Evolutionary conservation across 2,113 vertebrate species (phyloP).

Genomic region (Colistium nudipinnis): DNA sequence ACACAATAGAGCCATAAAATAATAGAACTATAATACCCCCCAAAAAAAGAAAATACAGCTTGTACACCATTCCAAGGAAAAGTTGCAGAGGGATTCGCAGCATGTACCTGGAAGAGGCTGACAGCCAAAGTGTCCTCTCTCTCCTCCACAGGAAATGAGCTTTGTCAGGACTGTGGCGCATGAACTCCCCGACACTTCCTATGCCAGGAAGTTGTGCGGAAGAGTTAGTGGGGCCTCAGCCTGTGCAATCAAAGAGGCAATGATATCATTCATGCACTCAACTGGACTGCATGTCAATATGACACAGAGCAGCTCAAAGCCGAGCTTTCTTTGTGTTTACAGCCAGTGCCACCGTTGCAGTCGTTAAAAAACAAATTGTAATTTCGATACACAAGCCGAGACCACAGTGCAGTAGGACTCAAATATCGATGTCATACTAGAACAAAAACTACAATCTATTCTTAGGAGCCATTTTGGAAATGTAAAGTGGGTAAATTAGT

Average conservation of each 20-base stretch:
- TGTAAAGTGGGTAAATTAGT: too few species aligned
- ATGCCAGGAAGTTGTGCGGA: conserved; percentile 56
- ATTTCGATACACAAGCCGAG: conserved; percentile 5
- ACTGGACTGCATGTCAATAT: conserved; percentile 53
- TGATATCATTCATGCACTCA: conserved; percentile 60
- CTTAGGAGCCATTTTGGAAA: too few species aligned
- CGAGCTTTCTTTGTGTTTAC: conserved; percentile 27
- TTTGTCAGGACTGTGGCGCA: conserved; percentile 50
- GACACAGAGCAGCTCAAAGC: conserved; percentile 44
- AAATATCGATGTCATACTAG: not conserved
- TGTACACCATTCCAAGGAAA: conserved; percentile 10
- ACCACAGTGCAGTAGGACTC: not conserved
- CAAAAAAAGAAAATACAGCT: not conserved
- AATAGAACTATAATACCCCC: conserved; percentile 28
- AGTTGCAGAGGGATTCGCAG: not conserved
- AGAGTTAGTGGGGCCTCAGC: conserved; percentile 42
- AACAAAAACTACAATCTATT: too few species aligned
- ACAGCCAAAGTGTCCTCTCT: not conserved
- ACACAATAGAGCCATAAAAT: conserved; percentile 45
- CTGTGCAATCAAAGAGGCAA: conserved; percentile 46
- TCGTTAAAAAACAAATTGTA: conserved; percentile 14
- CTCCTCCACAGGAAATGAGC: conserved; percentile 29
- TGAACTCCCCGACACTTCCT: conserved; percentile 50
- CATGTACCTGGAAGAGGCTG: conserved; percentile 4
- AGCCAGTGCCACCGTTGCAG: conserved; percentile 12